Evolutionary conservation across 2,888 invertebrate species (phyloP).

Genomic region (Athalia cordata): DNA sequence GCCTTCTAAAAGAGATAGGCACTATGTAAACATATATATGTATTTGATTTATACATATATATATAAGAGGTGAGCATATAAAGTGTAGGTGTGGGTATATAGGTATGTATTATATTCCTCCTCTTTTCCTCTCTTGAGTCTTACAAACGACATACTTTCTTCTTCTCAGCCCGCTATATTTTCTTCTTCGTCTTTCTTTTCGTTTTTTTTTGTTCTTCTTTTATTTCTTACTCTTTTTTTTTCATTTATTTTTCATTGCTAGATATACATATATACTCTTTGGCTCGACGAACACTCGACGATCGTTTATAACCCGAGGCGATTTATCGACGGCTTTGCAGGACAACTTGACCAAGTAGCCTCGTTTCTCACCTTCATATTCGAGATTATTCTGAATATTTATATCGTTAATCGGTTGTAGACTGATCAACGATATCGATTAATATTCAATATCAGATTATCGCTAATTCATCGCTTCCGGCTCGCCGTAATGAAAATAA

Average conservation of each 20-base stretch:
- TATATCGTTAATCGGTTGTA: conserved; percentile 29
- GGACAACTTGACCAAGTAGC: conserved; percentile 40
- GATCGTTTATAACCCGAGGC: conserved; percentile 6
- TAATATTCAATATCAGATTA: conserved; percentile 30
- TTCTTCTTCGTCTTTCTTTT: neutral
- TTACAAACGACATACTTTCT: conserved; percentile 43
- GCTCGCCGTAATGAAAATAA: neutral
- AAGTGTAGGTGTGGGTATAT: too few relatives aligned
- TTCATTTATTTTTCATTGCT: neutral
- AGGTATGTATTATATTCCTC: conserved; percentile 5
- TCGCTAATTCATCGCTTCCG: neutral
- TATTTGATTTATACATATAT: neutral
- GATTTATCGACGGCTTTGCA: neutral
- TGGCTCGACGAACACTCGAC: neutral
- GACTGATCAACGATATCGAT: conserved; percentile 8
- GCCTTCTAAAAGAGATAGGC: conserved; percentile 43
- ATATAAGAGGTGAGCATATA: conserved; percentile 5
- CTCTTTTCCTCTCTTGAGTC: conserved; percentile 15
- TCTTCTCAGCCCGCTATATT: conserved; percentile 26
- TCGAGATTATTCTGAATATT: conserved; percentile 34
- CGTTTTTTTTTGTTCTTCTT: conserved; percentile 43
- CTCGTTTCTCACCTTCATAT: conserved; percentile 25
- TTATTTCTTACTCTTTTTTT: conserved; percentile 43
- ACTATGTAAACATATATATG: conserved; percentile 35
- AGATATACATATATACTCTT: neutral